Evolutionary conservation across 35 echinoderm and acorn worm genomes (phyloP), one percentile per base, ranked within the genome.

Genomic region (Anneissia japonica): DNA sequence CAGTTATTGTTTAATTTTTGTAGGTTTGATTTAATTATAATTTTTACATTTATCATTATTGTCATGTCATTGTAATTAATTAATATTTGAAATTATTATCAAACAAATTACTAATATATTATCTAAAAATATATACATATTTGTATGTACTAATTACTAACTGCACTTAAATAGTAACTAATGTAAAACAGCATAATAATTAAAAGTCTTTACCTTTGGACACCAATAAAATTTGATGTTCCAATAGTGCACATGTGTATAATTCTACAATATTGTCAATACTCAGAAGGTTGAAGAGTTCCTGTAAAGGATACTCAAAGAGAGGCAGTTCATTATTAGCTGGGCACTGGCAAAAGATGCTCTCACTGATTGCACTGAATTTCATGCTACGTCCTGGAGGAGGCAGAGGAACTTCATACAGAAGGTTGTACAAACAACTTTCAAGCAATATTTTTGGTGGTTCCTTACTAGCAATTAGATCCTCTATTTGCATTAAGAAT

Each of bases 181-280:
- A 32, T 14, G 6, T 31, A 56, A 32, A 30, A 55, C 72, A 51
- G 3, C 13, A 30, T 85, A 74, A 79, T 31, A 87, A 37, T 26
- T 73, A 36, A 17, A 32, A n/a, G n/a, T n/a, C 30, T 72, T 82
- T 85, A 97, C 95, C 95, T 89, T 83, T 97, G 39, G 95, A 97
- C 35, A 93, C 87, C 80, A 97, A 79, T 16, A 97, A 74, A 73
- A 97, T 91, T 78, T 97, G 95, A 43, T 91, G 93, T 64, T 97
- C 95, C 35, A 97, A 81, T 30, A 97, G 55, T 35, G 89, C 89
- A 89, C 95, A 97, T 29, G 95, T 97, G 31, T 93, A 80, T 21
- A 97, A 92, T 79, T 93, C 85, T 28, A 97, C 79, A 64, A 93
- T 74, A n/a, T 93, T 88, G 37, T 97, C 95, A 11, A 88, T 81